A percentile compares a stretch with the other conserved stretches of the same genome.
Evolutionary conservation across 2,797 vertebrate species (phyloP).

Genomic region (Emys orbicularis): DNA sequence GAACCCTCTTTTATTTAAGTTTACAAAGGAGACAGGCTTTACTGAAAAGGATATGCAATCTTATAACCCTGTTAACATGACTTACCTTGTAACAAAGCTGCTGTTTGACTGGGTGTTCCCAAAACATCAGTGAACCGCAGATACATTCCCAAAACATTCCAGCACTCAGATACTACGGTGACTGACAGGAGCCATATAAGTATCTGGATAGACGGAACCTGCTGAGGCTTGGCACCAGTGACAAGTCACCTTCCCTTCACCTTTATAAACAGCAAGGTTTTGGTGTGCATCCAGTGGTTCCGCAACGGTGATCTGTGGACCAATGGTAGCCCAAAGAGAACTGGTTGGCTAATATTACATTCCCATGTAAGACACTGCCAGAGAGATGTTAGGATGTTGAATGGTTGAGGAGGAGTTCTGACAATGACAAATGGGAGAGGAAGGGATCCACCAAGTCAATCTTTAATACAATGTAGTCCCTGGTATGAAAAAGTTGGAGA

Average conservation of each 20-base stretch:
- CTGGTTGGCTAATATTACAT: background rate
- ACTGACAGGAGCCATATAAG: background rate
- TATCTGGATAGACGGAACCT: background rate
- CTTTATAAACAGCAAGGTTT: background rate
- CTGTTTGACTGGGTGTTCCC: background rate
- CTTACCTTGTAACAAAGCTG: background rate
- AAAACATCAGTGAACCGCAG: background rate
- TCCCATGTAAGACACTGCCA: background rate
- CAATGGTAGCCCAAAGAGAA: background rate
- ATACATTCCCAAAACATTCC: background rate
- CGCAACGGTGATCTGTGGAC: no score
- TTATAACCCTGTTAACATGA: background rate
- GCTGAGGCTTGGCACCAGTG: background rate
- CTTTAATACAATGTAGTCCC: rapidly evolving
- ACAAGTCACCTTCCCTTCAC: background rate
- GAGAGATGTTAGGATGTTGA: background rate
- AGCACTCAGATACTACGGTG: background rate
- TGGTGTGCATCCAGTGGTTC: background rate
- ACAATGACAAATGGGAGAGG: background rate
- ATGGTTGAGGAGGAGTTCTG: background rate
- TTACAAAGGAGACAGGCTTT: background rate
- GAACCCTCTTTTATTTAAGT: background rate
- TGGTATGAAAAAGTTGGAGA: background rate
- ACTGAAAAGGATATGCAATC: background rate
- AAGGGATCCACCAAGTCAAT: background rate